A percentile compares a stretch with the other conserved stretches of the same genome.
Conservation (phyloP, 2,888 invertebrate genomes). For the Oxystoma pomonae region DNA sequence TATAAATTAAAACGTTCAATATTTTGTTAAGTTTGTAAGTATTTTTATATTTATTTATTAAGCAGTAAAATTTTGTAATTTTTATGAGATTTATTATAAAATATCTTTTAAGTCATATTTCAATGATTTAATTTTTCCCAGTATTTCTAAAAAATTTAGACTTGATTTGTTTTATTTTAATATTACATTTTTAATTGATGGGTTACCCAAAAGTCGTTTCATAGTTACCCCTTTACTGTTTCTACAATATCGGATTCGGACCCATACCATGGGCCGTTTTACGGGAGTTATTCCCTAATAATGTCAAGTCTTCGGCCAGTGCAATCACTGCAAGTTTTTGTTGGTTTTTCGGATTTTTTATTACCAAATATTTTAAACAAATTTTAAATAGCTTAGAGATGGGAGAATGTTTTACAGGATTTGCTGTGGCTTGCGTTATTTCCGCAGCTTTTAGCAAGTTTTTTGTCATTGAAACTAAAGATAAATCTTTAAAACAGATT, state of each 20-base stretch:
- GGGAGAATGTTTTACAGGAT: conserved; percentile 69
- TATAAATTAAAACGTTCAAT: conserved; percentile 48
- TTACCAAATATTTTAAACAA: conserved; percentile 62
- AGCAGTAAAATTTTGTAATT: too few species aligned
- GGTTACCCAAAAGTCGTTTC: too few species aligned
- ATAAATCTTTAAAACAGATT: conserved; percentile 80
- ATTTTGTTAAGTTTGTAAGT: conserved; percentile 60
- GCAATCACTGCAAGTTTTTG: too few species aligned
- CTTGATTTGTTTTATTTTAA: too few species aligned
- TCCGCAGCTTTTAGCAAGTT: conserved; percentile 70
- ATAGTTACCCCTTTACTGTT: conserved; percentile 61
- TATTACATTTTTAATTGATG: too few species aligned
- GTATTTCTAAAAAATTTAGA: too few species aligned
- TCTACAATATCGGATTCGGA: conserved; percentile 66
- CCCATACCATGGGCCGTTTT: too few species aligned
- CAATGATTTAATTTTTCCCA: too few species aligned
- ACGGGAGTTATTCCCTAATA: too few species aligned
- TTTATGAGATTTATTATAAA: too few species aligned
- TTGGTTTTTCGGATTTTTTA: too few species aligned
- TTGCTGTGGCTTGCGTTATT: conserved; percentile 57
- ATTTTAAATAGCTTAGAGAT: conserved; percentile 65
- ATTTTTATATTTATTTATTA: conserved; percentile 20
- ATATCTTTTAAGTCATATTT: conserved; percentile 54
- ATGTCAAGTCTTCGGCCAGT: too few species aligned
- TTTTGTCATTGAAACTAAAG: conserved; percentile 84